Evolutionary conservation across 2,888 invertebrate species (phyloP).

Genomic region (Vanessa cardui): DNA sequence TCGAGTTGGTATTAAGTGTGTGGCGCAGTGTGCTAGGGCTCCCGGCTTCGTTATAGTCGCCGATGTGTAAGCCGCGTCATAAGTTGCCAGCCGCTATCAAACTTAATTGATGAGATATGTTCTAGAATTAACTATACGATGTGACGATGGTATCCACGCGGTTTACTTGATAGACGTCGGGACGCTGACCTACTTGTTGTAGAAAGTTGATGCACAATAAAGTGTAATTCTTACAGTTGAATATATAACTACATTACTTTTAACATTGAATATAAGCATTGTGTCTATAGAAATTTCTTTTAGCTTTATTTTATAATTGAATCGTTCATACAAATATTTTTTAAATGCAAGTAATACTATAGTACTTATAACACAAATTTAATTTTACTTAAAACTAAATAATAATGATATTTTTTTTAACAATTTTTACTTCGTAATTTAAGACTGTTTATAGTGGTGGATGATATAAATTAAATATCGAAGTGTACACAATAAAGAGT

Average conservation of each 20-base stretch:
- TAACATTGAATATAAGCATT: not conserved
- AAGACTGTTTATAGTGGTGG: too few species aligned
- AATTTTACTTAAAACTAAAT: too few species aligned
- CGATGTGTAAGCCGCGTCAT: slow-evolving; percentile 72
- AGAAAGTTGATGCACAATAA: slow-evolving; percentile 46
- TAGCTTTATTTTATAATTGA: too few species aligned
- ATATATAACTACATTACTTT: not conserved
- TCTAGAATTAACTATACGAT: slow-evolving; percentile 58
- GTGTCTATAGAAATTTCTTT: too few species aligned
- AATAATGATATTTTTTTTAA: too few species aligned
- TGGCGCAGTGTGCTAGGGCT: slow-evolving; percentile 55
- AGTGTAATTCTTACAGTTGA: slow-evolving; percentile 17
- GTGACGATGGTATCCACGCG: slow-evolving; percentile 36
- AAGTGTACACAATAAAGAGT: too few species aligned
- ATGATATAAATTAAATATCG: too few species aligned
- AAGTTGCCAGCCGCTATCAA: slow-evolving; percentile 41
- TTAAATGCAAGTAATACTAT: too few species aligned
- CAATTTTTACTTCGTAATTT: too few species aligned
- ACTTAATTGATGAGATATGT: slow-evolving; percentile 34
- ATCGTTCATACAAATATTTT: too few species aligned
- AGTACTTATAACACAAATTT: too few species aligned
- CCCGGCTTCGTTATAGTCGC: slow-evolving; percentile 58
- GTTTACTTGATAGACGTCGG: slow-evolving; percentile 38
- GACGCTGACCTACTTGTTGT: slow-evolving; percentile 51
- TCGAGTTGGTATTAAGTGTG: slow-evolving; percentile 50